Percentiles rank a stretch among this genome's conserved stretches.
Evolutionary conservation across 1,140 invertebrate genomes (phyloP).

Genomic region (Lycorma delicatula): DNA sequence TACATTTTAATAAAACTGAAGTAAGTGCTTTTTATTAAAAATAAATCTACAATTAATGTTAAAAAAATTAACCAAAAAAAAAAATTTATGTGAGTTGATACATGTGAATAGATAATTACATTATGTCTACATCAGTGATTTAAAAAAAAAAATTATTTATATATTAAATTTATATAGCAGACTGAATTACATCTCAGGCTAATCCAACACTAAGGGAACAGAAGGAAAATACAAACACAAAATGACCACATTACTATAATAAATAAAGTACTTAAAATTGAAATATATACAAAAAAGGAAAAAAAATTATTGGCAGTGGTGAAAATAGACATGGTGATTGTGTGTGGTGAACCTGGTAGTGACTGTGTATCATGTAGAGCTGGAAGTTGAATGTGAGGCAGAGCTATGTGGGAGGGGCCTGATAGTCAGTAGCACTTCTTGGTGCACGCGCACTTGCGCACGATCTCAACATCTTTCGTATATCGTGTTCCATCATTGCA

Average conservation of each 20-base stretch:
- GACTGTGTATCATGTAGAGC: conserved; percentile 3
- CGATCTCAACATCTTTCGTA: conserved; percentile 91
- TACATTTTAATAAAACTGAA: too few relatives aligned
- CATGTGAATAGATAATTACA: too few relatives aligned
- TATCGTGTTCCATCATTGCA: conserved; percentile 87
- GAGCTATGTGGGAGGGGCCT: conserved; percentile 28
- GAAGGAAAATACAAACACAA: conserved; percentile 38
- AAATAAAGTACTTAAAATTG: conserved; percentile 28
- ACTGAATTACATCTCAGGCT: conserved; percentile 4
- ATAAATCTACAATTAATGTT: too few relatives aligned
- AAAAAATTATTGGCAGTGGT: conserved; percentile 18
- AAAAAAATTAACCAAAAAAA: too few relatives aligned
- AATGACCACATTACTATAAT: conserved; percentile 30
- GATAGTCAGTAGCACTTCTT: conserved; percentile 65
- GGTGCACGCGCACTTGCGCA: conserved; percentile 84
- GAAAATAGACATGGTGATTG: conserved; percentile 2
- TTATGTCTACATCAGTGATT: too few relatives aligned
- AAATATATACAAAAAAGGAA: conserved; percentile 31
- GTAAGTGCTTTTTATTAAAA: too few relatives aligned
- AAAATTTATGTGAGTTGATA: too few relatives aligned
- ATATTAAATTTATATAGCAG: too few relatives aligned
- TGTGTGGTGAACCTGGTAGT: conserved; percentile 6
- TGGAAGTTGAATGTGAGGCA: conserved; percentile 19
- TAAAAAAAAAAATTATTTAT: too few relatives aligned
- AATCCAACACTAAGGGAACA: conserved; percentile 13